phyloP scores from a whole-genome alignment of 2,888 invertebrate genomes.

The Plutella xylostella region DNA sequence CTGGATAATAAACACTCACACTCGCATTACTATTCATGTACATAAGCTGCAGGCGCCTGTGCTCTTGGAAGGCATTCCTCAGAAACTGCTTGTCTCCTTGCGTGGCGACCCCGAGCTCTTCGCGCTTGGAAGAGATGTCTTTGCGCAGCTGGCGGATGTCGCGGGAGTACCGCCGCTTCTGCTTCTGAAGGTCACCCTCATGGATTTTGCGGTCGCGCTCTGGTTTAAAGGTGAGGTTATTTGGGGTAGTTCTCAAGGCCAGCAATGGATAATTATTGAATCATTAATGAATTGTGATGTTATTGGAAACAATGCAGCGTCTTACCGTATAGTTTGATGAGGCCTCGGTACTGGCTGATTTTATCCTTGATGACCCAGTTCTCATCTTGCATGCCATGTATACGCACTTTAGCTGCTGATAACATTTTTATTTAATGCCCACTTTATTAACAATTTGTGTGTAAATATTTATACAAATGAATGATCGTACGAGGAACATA shows the following conservation, averaged over 20 bases:
- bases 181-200: constrained; percentile 66
- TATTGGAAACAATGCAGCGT: neutral
- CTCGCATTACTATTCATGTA: constrained; percentile 65
- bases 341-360: constrained; percentile 73
- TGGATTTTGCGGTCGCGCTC: constrained; percentile 73
- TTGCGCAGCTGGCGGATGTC: constrained; percentile 68
- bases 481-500: too few relatives aligned
- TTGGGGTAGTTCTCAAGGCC: too few relatives aligned
- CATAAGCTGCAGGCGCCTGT: constrained; percentile 69
- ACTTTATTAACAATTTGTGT: too few relatives aligned
- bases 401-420: constrained; percentile 67
- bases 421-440: too few relatives aligned
- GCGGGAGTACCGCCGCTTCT: constrained; percentile 59
- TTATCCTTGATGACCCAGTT: constrained; percentile 76
- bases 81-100: constrained; percentile 72
- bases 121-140: constrained; percentile 66
- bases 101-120: constrained; percentile 67
- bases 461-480: too few relatives aligned
- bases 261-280: too few relatives aligned
- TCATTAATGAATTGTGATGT: too few relatives aligned
- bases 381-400: constrained; percentile 73
- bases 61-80: constrained; percentile 67
- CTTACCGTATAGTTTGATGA: constrained; percentile 73
- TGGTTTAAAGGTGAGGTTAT: neutral
- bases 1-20: constrained; percentile 28